A percentile compares a stretch with the other conserved stretches of the same genome.
Conservation (phyloP, 2,888 invertebrate species). For the Idaea aversata region DNA sequence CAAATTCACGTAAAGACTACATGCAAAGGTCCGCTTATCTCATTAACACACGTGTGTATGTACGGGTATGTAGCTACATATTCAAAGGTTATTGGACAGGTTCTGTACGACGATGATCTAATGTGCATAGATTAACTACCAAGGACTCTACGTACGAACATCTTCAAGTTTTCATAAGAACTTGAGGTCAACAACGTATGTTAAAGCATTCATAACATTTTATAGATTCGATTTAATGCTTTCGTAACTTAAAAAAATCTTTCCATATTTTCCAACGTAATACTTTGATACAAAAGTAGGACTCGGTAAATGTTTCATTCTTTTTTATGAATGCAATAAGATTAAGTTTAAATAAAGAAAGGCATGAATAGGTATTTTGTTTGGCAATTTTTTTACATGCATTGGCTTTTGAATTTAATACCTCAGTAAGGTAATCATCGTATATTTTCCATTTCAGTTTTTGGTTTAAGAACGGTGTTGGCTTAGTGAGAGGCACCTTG, state of each 20-base stretch:
- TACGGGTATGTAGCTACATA: conserved; percentile 18
- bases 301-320: conserved; percentile 8
- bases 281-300: conserved; percentile 19
- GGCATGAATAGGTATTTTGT: too few species aligned
- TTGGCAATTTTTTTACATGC: too few species aligned
- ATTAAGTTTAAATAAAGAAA: background rate
- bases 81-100: conserved; percentile 57
- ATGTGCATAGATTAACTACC: conserved; percentile 62
- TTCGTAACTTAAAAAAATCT: conserved; percentile 5
- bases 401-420: too few species aligned
- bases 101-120: conserved; percentile 66
- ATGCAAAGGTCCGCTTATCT: conserved; percentile 30
- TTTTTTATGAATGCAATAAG: conserved; percentile 2
- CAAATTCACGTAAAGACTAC: conserved; percentile 5
- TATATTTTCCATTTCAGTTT: background rate
- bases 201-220: background rate
- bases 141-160: conserved; percentile 39
- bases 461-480: background rate
- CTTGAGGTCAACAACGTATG: conserved; percentile 6
- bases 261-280: conserved; percentile 7
- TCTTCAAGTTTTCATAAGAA: conserved; percentile 21
- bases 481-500: background rate
- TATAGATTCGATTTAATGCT: background rate
- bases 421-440: too few species aligned
- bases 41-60: conserved; percentile 28